Base-by-base conservation (phyloP, 2,888 invertebrate genomes). In the Arrhopalites spinosus region DNA sequence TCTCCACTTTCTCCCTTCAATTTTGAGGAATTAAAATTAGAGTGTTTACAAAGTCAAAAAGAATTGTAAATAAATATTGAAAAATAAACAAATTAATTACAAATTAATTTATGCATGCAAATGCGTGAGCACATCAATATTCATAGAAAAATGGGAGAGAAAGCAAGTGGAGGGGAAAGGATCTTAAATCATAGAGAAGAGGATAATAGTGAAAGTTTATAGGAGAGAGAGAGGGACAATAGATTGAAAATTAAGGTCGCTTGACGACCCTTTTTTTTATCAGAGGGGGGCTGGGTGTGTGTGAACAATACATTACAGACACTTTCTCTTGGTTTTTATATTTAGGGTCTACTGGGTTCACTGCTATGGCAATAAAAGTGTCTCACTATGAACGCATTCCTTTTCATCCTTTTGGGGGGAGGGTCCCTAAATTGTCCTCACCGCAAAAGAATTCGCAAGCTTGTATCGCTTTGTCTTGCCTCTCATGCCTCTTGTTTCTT, bases 241-340 rank as follows among this genome's bases (percentile, higher is more conserved):
- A 56, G 70, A 70, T 70, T 70, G 27, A 53, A 27, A 70, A 70
- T 70, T 70, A 53, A 70, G 70, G 56, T 70, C 56, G 15, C 70
- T 70, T 56, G 56, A 53, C 70, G 5, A 7, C 36, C 11, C 70
- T 53, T 56, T 70, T 69, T 63, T 56, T 70, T 70, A 70, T 70
- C 70, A 70, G 53, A 17, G 13, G 23, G 30, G 27, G 25, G n/a
- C 20, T n/a, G 63, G 20, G 25, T 61, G 13, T 13, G 25, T 27
- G 63, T n/a, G 53, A 70, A 70, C 70, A 70, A 70, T 70, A 70
- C 56, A 53, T 70, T 70, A 70, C 50, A 70, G 50, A 50, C n/a
- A n/a, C n/a, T n/a, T n/a, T n/a, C n/a, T n/a, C n/a, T n/a, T n/a
- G n/a, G n/a, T n/a, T n/a, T n/a, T n/a, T n/a, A n/a, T 56, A 50